phyloP scores from a whole-genome alignment of 2,113 vertebrate species.

The Dendropsophus ebraccatus region DNA sequence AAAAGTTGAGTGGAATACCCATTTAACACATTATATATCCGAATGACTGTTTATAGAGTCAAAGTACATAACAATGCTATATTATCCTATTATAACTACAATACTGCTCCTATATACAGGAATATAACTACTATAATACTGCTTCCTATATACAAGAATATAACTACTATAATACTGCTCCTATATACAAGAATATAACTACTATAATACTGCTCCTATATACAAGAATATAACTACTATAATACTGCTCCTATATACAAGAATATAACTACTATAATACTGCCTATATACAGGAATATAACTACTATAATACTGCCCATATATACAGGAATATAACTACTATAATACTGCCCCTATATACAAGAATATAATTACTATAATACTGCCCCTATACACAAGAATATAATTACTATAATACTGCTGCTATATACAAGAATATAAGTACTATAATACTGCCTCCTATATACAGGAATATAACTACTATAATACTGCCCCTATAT shows the following conservation, averaged over 20 bases:
- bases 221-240: constrained; percentile 4
- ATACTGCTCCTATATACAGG: neutral
- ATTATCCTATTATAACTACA: constrained; percentile 5
- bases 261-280: constrained; percentile 2
- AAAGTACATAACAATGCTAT: neutral
- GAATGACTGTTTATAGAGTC: neutral
- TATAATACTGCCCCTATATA: neutral
- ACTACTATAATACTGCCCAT: neutral
- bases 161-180: no score
- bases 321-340: neutral
- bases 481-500: neutral
- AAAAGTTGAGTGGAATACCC: no score
- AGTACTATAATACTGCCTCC: neutral
- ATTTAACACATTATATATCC: no score
- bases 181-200: no score
- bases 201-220: no score
- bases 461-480: neutral
- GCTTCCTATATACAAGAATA: neutral
- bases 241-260: neutral
- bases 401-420: constrained; percentile 3
- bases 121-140: constrained; percentile 5
- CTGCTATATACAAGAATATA: neutral
- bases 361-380: constrained; percentile 2
- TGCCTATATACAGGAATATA: neutral
- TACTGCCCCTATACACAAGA: neutral